Conservation (phyloP, 2,113 vertebrate genomes). For the Paralichthys olivaceus region DNA sequence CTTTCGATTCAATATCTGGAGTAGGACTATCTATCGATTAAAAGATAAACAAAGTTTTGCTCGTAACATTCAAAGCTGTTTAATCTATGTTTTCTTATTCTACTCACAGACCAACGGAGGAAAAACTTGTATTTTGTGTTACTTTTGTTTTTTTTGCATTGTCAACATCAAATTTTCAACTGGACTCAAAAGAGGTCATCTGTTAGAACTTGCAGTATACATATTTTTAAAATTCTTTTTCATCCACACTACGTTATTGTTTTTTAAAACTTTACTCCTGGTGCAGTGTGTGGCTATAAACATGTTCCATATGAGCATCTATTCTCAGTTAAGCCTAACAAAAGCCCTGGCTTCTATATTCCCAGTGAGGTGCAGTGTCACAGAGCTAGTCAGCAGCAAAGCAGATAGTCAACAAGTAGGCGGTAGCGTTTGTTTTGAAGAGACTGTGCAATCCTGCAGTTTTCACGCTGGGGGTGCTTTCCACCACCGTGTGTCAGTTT, state of each 20-base stretch:
- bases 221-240: conserved; percentile 20
- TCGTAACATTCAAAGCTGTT: neutral
- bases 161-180: neutral
- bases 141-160: neutral
- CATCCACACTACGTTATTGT: conserved; percentile 17
- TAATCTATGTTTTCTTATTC: neutral
- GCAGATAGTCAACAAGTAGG: conserved; percentile 60
- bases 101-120: neutral
- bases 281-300: neutral
- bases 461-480: conserved; percentile 52
- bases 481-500: conserved; percentile 61
- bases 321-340: conserved; percentile 11
- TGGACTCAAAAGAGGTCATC: conserved; percentile 24
- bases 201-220: neutral
- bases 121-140: conserved; percentile 1
- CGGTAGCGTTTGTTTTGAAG: conserved; percentile 63
- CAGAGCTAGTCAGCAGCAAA: conserved; percentile 14
- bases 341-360: neutral
- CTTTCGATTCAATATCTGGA: neutral
- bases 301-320: neutral
- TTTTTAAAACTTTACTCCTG: conserved; percentile 21
- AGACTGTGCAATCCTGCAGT: conserved; percentile 46
- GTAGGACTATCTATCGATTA: neutral
- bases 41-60: neutral
- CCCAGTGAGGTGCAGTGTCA: conserved; percentile 6